phyloP scores from a whole-genome alignment of 2,888 invertebrate genomes.

The Ophion obscuratus region DNA sequence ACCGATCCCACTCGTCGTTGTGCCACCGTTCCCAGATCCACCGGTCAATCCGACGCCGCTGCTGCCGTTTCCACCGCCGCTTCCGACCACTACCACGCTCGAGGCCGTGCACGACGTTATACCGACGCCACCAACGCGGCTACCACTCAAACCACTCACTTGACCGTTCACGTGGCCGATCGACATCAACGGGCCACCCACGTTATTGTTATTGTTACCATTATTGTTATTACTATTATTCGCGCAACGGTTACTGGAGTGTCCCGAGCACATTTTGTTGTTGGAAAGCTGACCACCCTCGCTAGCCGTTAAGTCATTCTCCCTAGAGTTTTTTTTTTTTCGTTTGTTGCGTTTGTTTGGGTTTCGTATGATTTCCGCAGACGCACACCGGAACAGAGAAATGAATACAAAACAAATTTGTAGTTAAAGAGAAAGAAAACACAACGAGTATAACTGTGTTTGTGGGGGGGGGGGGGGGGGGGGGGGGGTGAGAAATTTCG shows the following conservation, averaged over 20 bases:
- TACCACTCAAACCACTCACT: slow-evolving; percentile 78
- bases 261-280: slow-evolving; percentile 83
- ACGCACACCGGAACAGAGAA: slow-evolving; percentile 8
- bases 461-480: neutral
- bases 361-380: neutral
- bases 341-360: neutral
- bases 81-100: slow-evolving; percentile 73
- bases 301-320: slow-evolving; percentile 82
- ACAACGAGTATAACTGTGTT: neutral
- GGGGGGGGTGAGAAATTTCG: neutral
- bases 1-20: slow-evolving; percentile 33
- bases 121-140: slow-evolving; percentile 70
- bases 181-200: slow-evolving; percentile 91
- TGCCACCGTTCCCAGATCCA: slow-evolving; percentile 45
- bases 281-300: slow-evolving; percentile 84
- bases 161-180: slow-evolving; percentile 89
- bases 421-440: neutral
- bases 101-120: slow-evolving; percentile 57
- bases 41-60: slow-evolving; percentile 52
- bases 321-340: slow-evolving; percentile 74
- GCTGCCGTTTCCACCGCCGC: slow-evolving; percentile 65
- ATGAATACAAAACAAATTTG: slow-evolving; percentile 1
- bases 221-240: slow-evolving; percentile 81
- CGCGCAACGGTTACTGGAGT: slow-evolving; percentile 81
- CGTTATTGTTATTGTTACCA: slow-evolving; percentile 84